phyloP scores from a whole-genome alignment of 2,888 invertebrate genomes.

The Noctua fimbriata region DNA sequence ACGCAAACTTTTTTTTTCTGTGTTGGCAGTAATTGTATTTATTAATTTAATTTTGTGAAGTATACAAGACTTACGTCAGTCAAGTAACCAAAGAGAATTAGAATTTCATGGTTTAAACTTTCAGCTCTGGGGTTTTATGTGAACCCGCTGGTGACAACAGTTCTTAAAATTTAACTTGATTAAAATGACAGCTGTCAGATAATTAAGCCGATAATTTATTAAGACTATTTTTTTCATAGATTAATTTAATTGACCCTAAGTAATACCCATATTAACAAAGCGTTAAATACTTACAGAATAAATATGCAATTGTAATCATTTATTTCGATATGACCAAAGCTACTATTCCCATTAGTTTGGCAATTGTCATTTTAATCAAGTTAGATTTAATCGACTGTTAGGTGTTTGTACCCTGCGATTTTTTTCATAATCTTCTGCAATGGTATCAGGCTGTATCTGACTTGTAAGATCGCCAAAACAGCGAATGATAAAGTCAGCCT shows the following conservation, averaged over 20 bases:
- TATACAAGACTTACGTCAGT: too few species aligned
- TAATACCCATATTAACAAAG: not conserved
- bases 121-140: not conserved
- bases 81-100: not conserved
- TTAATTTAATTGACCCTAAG: not conserved
- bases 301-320: too few species aligned
- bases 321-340: too few species aligned
- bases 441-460: not conserved
- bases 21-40: not conserved
- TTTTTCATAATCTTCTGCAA: too few species aligned
- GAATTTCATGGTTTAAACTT: not conserved
- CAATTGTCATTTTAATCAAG: too few species aligned
- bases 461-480: not conserved
- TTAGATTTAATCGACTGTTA: too few species aligned
- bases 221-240: not conserved
- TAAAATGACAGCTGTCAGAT: not conserved
- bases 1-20: slow-evolving; percentile 23
- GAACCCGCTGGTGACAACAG: not conserved
- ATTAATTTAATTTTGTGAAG: not conserved
- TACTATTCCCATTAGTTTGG: too few species aligned
- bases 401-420: not conserved
- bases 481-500: not conserved
- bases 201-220: not conserved
- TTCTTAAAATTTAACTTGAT: not conserved
- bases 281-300: not conserved